Evolutionary conservation across 2,113 vertebrate genomes (phyloP).

Genomic region (Actenoides hombroni): DNA sequence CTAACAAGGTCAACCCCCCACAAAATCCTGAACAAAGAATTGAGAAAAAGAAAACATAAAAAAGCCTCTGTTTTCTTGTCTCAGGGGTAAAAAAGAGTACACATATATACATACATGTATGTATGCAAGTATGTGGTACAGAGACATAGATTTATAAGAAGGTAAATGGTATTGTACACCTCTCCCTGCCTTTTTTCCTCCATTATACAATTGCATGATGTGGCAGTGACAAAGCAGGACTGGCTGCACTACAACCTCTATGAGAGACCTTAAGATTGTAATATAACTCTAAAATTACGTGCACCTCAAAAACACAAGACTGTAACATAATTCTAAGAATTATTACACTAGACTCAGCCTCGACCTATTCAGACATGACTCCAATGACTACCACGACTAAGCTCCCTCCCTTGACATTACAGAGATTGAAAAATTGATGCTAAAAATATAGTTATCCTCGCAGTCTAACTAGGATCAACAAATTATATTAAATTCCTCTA

Average conservation of each 20-base stretch:
- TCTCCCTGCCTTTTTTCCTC: not conserved
- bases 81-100: not conserved
- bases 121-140: not conserved
- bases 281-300: not conserved
- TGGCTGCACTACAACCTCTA: not conserved
- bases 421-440: not conserved
- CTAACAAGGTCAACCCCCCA: not conserved
- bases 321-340: not conserved
- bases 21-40: not conserved
- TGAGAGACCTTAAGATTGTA: not conserved
- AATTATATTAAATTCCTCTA: not conserved
- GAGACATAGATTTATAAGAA: not conserved
- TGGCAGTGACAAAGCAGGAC: not conserved
- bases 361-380: not conserved
- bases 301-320: not conserved
- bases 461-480: not conserved
- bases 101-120: not conserved
- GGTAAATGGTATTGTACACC: not conserved
- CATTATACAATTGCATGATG: not conserved
- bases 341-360: not conserved
- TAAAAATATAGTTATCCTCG: conserved; percentile 5
- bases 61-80: not conserved
- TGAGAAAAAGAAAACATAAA: not conserved
- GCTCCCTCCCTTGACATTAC: not conserved
- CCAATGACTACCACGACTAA: not conserved